Evolutionary conservation across 2,797 vertebrate species (phyloP), one percentile per base, ranked within the genome.

Genomic region (Spondyliosoma cantharus): DNA sequence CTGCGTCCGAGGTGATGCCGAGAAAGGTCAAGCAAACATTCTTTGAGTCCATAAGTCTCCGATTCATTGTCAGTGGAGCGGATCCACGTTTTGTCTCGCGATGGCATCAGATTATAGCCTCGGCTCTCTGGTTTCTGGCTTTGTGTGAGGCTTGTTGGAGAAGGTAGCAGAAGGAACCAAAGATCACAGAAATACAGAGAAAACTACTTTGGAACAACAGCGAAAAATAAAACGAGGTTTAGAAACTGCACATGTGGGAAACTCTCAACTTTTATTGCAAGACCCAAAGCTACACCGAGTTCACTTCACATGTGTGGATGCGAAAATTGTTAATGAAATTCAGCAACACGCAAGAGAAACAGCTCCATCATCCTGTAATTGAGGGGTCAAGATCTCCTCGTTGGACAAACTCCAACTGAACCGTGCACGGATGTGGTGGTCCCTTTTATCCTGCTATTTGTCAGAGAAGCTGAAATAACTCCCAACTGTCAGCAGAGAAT

Each of bases 281-380:
- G 27, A 81, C 25, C 22, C 37, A 75, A 80, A 80, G 82, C 75
- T 61, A 53, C 60, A 49, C 58, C 0, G 67, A 75, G 81, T 80
- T 86, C 58, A 79, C 74, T 86, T 84, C 79, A 88, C 84, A 86
- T 80, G 76, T 89, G 85, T 42, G 58, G 81, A 84, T 65, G 73
- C 17, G 14, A 83, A 83, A 81, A 80, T 82, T 81, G 82, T 81
- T 93, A 94, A 95, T 95, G 93, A 93, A 91, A 95, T 95, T 94
- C 94, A 95, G 86, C 87, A 76, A 87, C 93, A 95, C 91, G 92
- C 78, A 93, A 86, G 84, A 93, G 91, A 92, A 94, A 90, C 84
- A 86, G 89, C 90, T 87, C 88, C 89, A 86, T 90, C 90, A 89
- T 90, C 85, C 87, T 68, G 84, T 92, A 93, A 94, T 93, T 94